Base-by-base conservation (phyloP, 2,797 vertebrate species). In the Oryzias dopingdopingensis region DNA sequence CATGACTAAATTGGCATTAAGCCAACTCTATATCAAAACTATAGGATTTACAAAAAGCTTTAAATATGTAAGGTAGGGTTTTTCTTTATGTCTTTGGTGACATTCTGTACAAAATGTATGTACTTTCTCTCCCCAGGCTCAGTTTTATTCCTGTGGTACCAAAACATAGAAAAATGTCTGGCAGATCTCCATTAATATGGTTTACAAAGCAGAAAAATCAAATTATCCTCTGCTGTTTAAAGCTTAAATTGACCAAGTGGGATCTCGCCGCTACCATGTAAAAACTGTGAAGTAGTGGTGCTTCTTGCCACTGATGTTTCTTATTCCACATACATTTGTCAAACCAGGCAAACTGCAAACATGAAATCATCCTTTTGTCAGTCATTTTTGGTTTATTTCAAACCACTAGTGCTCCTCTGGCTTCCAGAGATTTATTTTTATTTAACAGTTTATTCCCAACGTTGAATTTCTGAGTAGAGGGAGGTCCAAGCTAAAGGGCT, bases 101-200 rank as follows among this genome's bases (percentile, higher is more conserved):
- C 10, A 37, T 12, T 37, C 32, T 37, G 32, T 13, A 13, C 32
- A 3, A 4, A 37, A 37, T 37, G 32, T 37, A 37, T 13, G 10
- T 12, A 37, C 10, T 37, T 37, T 37, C 32, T 37, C 2, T 45
- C 17, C 1, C 14, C 24, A 0, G 6, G 40, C n/a, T 16, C 26
- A 52, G 20, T 0, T 1, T n/a, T 18, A 32, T 49, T 42, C 3
- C 15, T 32, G 52, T 24, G 8, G 43, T 23, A 40, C 59, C 45
- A 59, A 26, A 71, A 55, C 15, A 37, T 53, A 52, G 48, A 61
- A 54, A 54, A 43, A 59, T 58, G 43, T 53, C 59, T 60, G 74
- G 62, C 54, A 65, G 52, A 52, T 37, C 16, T 49, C 44, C 69
- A 67, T 6, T 47, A 13, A 2, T 29, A 22, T 49, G 24, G 43